phyloP scores from a whole-genome alignment of 1,140 invertebrate species.

The Dolichoris vasculosae region DNA sequence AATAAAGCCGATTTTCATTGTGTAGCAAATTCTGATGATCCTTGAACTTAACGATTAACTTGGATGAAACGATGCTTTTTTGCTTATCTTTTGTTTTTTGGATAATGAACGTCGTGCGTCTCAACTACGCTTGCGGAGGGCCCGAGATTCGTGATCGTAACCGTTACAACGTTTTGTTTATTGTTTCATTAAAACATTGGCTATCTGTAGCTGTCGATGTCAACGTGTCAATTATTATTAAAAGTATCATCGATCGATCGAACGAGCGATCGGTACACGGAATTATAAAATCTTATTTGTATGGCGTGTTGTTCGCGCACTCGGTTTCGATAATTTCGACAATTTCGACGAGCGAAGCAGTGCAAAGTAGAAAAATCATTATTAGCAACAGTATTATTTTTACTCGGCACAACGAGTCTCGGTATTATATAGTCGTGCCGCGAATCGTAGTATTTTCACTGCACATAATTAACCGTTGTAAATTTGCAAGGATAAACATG shows the following conservation, averaged over 20 bases:
- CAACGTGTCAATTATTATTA: conserved; percentile 49
- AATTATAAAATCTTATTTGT: conserved; percentile 18
- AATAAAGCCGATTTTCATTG: conserved; percentile 26
- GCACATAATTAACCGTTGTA: conserved; percentile 37
- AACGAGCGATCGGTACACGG: not conserved
- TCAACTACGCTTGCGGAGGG: conserved; percentile 1
- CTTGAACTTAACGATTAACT: conserved; percentile 27
- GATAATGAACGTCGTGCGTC: not conserved
- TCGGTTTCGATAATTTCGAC: conserved; percentile 21
- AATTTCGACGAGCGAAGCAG: not conserved
- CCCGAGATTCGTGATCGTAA: conserved; percentile 19
- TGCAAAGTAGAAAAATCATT: conserved; percentile 37
- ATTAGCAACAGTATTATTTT: conserved; percentile 55
- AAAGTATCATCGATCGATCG: not conserved
- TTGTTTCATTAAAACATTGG: conserved; percentile 12
- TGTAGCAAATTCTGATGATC: conserved; percentile 35
- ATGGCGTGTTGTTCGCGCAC: not conserved
- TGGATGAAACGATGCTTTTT: conserved; percentile 40
- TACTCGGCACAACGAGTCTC: conserved; percentile 47
- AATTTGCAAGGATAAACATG: conserved; percentile 14
- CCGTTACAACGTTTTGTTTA: not conserved
- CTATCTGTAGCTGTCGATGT: conserved; percentile 26
- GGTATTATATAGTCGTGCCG: conserved; percentile 28
- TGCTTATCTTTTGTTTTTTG: conserved; percentile 16
- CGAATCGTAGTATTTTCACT: conserved; percentile 22